phyloP scores from a whole-genome alignment of 1,140 invertebrate genomes.

The Caerostris darwini region DNA sequence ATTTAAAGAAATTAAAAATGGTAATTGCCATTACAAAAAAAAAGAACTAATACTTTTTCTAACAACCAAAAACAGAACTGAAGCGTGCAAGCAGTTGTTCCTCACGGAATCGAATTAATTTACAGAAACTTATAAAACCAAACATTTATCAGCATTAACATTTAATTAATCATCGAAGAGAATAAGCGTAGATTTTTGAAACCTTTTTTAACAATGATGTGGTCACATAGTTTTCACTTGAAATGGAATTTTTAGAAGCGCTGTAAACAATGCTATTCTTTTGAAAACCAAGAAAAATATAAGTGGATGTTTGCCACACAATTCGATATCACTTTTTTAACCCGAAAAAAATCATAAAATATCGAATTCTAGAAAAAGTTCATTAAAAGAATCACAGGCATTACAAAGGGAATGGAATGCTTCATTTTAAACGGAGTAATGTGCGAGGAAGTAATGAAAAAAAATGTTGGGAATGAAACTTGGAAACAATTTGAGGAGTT shows the following conservation, averaged over 20 bases:
- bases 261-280: background rate
- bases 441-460: background rate
- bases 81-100: too few species aligned
- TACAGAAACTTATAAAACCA: too few species aligned
- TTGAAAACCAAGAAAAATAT: background rate
- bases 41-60: too few species aligned
- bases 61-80: too few species aligned
- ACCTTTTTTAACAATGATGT: too few species aligned
- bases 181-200: too few species aligned
- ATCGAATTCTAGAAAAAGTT: background rate
- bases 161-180: too few species aligned
- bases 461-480: background rate
- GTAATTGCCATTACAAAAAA: too few species aligned
- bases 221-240: too few species aligned
- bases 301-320: background rate
- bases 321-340: background rate
- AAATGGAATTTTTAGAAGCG: background rate
- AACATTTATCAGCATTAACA: too few species aligned
- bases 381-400: constrained; percentile 18
- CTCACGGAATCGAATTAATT: too few species aligned
- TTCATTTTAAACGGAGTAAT: background rate
- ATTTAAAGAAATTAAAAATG: too few species aligned
- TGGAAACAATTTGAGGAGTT: constrained; percentile 16
- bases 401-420: constrained; percentile 16
- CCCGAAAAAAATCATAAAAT: background rate